These are phyloP conservation scores for Arctia plantaginis DNA, from an alignment of 2,888 invertebrate genomes.

Conservation along the genomic window DNA sequence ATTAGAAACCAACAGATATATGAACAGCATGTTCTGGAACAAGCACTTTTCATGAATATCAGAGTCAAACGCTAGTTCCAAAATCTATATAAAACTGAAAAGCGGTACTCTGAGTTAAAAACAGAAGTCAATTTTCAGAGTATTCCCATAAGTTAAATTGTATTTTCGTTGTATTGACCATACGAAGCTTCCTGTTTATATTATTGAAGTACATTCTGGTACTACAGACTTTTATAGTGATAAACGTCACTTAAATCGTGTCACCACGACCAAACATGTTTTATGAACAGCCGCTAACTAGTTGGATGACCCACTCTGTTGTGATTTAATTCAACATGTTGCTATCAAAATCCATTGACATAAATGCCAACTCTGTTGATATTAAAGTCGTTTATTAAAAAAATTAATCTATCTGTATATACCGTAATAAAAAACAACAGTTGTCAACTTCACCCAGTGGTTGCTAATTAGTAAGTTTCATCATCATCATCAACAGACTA, in stretches of 20 bases:
- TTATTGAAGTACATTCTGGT: neutral
- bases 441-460: neutral
- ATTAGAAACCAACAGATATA: too few species aligned
- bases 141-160: too few species aligned
- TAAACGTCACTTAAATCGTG: conserved; percentile 6
- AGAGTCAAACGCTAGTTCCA: too few species aligned
- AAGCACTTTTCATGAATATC: too few species aligned
- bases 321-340: conserved; percentile 20
- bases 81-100: too few species aligned
- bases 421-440: neutral
- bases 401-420: neutral
- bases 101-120: too few species aligned
- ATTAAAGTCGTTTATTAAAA: neutral
- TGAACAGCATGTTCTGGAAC: too few species aligned
- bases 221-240: neutral
- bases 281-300: conserved; percentile 19
- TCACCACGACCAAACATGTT: conserved; percentile 18
- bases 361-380: conserved; percentile 12
- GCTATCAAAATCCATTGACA: conserved; percentile 24
- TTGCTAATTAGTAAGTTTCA: neutral
- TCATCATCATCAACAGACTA: neutral
- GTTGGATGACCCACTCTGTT: conserved; percentile 21
- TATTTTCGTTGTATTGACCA: too few species aligned
- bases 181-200: neutral
- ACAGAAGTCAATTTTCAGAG: too few species aligned